Evolutionary conservation across 1,140 invertebrate species (phyloP), one percentile per base, ranked within the genome.

Genomic region (Heliconius hewitsoni): DNA sequence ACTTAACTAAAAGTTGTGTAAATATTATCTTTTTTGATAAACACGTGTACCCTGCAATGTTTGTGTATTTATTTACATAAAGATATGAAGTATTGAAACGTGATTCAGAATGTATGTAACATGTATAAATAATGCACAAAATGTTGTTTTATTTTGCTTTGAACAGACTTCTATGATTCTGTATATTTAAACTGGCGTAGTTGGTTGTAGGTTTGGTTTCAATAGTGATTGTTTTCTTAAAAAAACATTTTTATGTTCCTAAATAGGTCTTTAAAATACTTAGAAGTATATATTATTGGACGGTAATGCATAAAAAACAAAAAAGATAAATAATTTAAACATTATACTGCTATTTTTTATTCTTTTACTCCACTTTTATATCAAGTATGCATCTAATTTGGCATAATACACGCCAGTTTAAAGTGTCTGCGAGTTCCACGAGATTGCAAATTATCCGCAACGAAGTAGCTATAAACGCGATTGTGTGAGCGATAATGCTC

Each of bases 381-480:
- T 39, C 71, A 39, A 39, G 71, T 72, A 72, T 39, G 34, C 71
- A 72, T 42, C 71, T 72, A 72, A 72, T 72, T 72, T 72, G 71
- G 37, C 34, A 42, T 72, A 72, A 72, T 72, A 72, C 37, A 39
- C 71, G 30, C 71, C 71, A 39, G 34, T 72, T 72, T 66, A 66
- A 72, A 72, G 71, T 72, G 37, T 72, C 71, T 42, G 71, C 71
- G 37, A 72, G 71, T 72, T 77, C 70, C 19, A 23, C 19, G 50
- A 52, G 52, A 37, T 78, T 78, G 71, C 71, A 30, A 57, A 73
- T 73, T 66, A 66, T 78, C 70, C 27, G 30, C 73, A 74, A 60
- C 19, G 16, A 52, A 71, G 34, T 73, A 60, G 52, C 71, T 39
- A 71, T 23, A 76, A 55, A 72, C 57, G 75, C 50, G 75, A 74